Base-by-base conservation (phyloP, 2,113 vertebrate species). In the Triplophysa tibetana region DNA sequence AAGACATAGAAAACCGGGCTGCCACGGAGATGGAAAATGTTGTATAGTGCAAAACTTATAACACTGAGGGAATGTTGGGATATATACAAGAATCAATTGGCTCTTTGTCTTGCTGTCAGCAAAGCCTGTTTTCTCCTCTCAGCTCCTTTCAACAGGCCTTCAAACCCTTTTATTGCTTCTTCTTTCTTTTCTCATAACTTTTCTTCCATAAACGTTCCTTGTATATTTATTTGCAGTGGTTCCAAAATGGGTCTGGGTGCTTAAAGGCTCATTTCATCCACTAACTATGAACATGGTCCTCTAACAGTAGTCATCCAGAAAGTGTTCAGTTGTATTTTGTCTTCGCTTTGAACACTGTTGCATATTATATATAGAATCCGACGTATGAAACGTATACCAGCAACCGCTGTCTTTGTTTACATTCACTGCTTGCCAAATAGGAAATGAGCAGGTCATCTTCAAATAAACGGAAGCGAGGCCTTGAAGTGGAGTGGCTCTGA, bases 391-490 rank as follows among this genome's bases (percentile, higher is more conserved):
- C 4, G 1, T 52, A 52, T 52, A 70, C 14, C 45, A 26, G 45
- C 2, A 2, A 70, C 23, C 1, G 54, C 54, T 23, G 8, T 48
- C 61, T 65, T 64, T 6, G 12, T 65, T 3, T 21, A 17, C 50
- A 75, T 63, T 60, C 70, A 74, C 7, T 24, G 70, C 38, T 21
- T 74, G 52, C 33, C 64, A 23, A 68, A 29, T 45, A 29, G 13
- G 64, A 41, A 68, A 48, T 61, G 29, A 43, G 56, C 33, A 56
- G 65, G 45, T 54, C 50, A 64, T 72, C 23, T 64, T 73, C 26
- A 52, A 69, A 54, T 38, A 64, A 80, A 26, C 54, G 68, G 69
- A 80, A 73, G 64, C 78, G 50, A 64, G 58, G 64, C 50, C 48
- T 52, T 41, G 14, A 75, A 64, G 13, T 43, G 16, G 64, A 69